Conservation (phyloP, 2,113 vertebrate genomes). For the Esox niger region DNA sequence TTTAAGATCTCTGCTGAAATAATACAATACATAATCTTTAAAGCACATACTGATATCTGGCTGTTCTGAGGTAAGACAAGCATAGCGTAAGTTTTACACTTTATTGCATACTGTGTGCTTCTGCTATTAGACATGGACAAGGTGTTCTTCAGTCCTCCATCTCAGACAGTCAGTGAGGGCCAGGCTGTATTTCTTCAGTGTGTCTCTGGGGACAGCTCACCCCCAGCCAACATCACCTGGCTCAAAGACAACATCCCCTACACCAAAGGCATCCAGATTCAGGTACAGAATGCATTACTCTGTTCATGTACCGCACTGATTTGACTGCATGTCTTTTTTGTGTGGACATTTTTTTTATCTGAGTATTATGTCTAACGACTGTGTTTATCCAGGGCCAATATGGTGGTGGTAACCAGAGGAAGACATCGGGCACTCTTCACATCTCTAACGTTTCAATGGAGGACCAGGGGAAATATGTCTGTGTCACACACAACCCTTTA, state of each 20-base stretch:
- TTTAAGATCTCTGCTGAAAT: neutral
- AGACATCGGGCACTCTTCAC: conserved; percentile 70
- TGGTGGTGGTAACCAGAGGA: conserved; percentile 69
- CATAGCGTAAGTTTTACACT: neutral
- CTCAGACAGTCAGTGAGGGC: conserved; percentile 61
- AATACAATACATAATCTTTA: neutral
- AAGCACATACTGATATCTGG: neutral
- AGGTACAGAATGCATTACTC: conserved; percentile 49
- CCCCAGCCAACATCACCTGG: conserved; percentile 70
- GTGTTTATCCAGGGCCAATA: conserved; percentile 64
- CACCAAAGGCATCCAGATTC: conserved; percentile 65
- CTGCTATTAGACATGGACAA: conserved; percentile 66
- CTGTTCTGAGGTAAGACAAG: neutral
- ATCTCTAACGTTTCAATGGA: conserved; percentile 63
- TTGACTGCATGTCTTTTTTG: neutral
- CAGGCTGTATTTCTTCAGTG: conserved; percentile 68
- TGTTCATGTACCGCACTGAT: too few species aligned
- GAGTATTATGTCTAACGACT: neutral
- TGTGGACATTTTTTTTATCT: conserved; percentile 4
- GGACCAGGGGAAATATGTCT: conserved; percentile 69
- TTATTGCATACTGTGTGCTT: neutral
- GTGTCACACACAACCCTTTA: conserved; percentile 64
- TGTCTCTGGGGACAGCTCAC: conserved; percentile 74
- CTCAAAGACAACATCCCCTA: conserved; percentile 62
- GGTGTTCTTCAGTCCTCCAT: conserved; percentile 71